These are phyloP conservation scores for Drosophila tsacasi DNA, from an alignment of 1,140 invertebrate species.

Conservation along the genomic window DNA sequence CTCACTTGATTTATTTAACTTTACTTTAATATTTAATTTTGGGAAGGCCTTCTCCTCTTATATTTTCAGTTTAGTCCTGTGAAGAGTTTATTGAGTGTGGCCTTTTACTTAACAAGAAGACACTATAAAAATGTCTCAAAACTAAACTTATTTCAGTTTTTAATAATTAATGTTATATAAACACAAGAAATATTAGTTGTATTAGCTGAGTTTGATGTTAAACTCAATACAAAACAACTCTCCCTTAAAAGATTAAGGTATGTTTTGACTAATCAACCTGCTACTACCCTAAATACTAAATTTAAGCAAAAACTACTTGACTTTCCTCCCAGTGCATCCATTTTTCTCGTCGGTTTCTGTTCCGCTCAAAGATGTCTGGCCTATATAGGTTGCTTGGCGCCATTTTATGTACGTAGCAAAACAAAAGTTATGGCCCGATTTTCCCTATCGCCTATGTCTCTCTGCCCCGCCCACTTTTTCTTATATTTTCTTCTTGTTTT, in stretches of 20 bases:
- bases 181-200: too few species aligned
- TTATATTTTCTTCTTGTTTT: constrained; percentile 22
- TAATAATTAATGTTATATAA: too few species aligned
- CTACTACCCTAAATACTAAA: neutral
- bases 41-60: too few species aligned
- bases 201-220: too few species aligned
- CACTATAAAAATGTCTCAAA: too few species aligned
- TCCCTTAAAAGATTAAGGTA: neutral
- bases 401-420: constrained; percentile 83
- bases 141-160: too few species aligned
- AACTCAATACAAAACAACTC: too few species aligned
- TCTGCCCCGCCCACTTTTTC: constrained; percentile 29
- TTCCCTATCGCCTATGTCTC: constrained; percentile 56
- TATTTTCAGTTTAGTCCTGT: neutral
- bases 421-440: constrained; percentile 82
- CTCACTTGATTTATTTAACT: too few species aligned
- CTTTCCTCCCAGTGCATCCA: constrained; percentile 21
- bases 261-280: too few species aligned
- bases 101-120: neutral
- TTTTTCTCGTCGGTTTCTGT: constrained; percentile 38
- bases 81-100: neutral
- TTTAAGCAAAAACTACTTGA: too few species aligned
- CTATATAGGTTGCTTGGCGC: constrained; percentile 83
- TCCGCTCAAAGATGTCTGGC: constrained; percentile 65
- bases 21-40: too few species aligned